These are phyloP conservation scores for Caerostris darwini DNA, from an alignment of 1,140 invertebrate genomes.

Conservation along the genomic window DNA sequence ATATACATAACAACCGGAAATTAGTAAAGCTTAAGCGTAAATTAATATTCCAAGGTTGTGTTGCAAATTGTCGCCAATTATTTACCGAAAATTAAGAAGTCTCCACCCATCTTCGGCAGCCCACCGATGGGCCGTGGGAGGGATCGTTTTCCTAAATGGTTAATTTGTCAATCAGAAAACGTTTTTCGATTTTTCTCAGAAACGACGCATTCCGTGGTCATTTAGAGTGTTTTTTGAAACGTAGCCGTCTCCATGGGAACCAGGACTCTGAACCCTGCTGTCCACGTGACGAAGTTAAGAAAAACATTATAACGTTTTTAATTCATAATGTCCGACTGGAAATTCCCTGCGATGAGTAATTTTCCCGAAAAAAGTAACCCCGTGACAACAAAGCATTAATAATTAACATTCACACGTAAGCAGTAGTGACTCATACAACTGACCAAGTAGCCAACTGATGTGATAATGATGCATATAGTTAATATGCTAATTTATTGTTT, in stretches of 20 bases:
- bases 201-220: conserved; percentile 17
- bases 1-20: neutral
- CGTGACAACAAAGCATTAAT: no score
- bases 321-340: no score
- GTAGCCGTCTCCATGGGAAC: conserved; percentile 65
- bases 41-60: conserved; percentile 20
- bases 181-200: conserved; percentile 41
- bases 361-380: no score
- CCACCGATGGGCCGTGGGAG: conserved; percentile 9
- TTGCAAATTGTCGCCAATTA: neutral
- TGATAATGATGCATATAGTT: no score
- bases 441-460: no score
- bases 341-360: no score
- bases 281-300: no score
- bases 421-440: no score
- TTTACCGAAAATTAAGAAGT: neutral
- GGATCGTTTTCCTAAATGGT: conserved; percentile 18
- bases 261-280: conserved; percentile 58
- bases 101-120: conserved; percentile 28
- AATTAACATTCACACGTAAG: no score
- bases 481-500: no score
- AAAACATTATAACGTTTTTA: no score
- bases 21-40: neutral
- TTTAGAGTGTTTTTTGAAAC: conserved; percentile 66
- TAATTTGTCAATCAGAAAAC: conserved; percentile 64